Evolutionary conservation across 2,888 invertebrate species (phyloP).

Genomic region (Petrophora chlorosata): DNA sequence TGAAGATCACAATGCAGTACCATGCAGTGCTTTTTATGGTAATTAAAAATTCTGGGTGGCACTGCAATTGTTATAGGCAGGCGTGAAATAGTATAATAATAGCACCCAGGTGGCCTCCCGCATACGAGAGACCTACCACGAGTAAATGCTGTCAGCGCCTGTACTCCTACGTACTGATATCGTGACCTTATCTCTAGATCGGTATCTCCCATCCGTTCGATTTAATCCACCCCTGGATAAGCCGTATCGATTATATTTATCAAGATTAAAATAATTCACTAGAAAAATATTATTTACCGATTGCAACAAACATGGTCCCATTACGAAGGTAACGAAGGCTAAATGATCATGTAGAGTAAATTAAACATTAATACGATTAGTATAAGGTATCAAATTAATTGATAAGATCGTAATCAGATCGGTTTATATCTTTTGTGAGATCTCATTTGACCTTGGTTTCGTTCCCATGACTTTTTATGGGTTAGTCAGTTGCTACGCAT

Average conservation of each 20-base stretch:
- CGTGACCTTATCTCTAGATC: constrained; percentile 60
- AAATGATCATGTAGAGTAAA: constrained; percentile 6
- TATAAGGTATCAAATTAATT: constrained; percentile 4
- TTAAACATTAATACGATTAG: constrained; percentile 5
- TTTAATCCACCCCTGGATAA: constrained; percentile 66
- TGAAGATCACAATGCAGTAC: too few species aligned
- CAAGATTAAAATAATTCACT: constrained; percentile 44
- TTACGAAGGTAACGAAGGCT: constrained; percentile 8
- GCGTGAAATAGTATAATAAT: too few species aligned
- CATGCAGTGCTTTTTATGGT: too few species aligned
- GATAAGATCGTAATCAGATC: constrained; percentile 11
- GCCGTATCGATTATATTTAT: constrained; percentile 53
- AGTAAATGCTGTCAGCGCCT: constrained; percentile 1
- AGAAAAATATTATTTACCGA: constrained; percentile 29
- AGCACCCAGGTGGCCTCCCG: too few species aligned
- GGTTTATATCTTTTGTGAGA: not conserved
- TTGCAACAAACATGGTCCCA: constrained; percentile 15
- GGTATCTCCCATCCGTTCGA: constrained; percentile 50
- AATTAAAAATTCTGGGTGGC: too few species aligned
- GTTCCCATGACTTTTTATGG: not conserved
- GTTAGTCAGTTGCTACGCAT: not conserved
- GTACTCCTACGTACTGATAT: constrained; percentile 13
- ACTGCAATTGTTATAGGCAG: too few species aligned
- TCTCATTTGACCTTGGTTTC: constrained; percentile 12
- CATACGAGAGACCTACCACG: too few species aligned